phyloP scores from a whole-genome alignment of 2,797 vertebrate species.

The Pipistrellus kuhlii region DNA sequence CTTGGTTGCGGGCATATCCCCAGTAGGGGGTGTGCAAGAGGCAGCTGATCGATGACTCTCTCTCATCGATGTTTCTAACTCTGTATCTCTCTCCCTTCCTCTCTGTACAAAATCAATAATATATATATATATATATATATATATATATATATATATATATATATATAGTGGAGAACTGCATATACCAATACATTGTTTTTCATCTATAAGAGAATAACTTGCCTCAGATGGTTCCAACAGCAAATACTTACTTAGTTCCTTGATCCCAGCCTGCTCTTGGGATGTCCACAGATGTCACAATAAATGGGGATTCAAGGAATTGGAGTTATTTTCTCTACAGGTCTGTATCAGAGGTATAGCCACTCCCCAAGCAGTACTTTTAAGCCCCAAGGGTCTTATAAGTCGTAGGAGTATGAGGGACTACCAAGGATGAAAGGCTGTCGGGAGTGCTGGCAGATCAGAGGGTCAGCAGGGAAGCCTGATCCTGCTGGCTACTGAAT shows the following conservation, averaged over 20 bases:
- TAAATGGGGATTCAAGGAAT: slow-evolving; percentile 21
- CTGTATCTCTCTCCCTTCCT: too few species aligned
- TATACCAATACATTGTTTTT: neutral
- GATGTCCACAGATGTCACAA: neutral
- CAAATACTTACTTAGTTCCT: neutral
- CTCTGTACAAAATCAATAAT: too few species aligned
- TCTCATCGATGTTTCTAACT: too few species aligned
- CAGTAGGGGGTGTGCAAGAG: too few species aligned
- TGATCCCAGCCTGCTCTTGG: slow-evolving; percentile 5
- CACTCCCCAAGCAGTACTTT: neutral
- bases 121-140: too few species aligned
- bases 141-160: too few species aligned
- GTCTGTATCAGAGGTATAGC: slow-evolving; percentile 1
- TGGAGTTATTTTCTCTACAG: slow-evolving; percentile 16
- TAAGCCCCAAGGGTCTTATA: neutral
- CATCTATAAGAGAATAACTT: neutral
- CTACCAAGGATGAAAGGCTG: slow-evolving; percentile 21
- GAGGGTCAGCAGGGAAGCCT: slow-evolving; percentile 5
- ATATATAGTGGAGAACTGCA: neutral
- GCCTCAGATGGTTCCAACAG: neutral
- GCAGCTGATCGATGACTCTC: too few species aligned
- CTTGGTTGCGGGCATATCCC: too few species aligned
- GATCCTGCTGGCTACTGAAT: neutral
- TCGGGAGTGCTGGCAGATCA: neutral
- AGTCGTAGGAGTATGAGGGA: neutral